Evolutionary conservation across 2,888 invertebrate species (phyloP), one percentile per base, ranked within the genome.

Genomic region (Luffia ferchaultella): DNA sequence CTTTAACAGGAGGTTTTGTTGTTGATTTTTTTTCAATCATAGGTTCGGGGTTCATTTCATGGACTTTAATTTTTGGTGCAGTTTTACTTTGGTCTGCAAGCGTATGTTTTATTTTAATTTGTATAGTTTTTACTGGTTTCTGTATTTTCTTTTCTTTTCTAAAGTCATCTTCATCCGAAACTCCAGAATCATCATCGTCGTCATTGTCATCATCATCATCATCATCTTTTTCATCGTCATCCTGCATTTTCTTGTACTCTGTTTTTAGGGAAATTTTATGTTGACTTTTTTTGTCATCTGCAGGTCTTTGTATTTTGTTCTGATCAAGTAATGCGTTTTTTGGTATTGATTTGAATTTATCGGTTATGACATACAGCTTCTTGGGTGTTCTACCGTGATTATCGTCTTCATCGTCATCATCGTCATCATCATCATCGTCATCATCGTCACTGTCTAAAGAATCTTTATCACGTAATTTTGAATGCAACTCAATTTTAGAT

Each of bases 321-420:
- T 48, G 2, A 42, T 3, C 16, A 40, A 40, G 9, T 12, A 9
- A 9, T 7, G 15, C 40, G 15, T 40, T 40, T 40, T 40, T 12
- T 9, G n/a, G n/a, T n/a, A n/a, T n/a, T n/a, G n/a, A n/a, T n/a
- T n/a, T n/a, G n/a, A n/a, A n/a, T n/a, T n/a, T n/a, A n/a, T n/a
- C n/a, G n/a, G n/a, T 46, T 46, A 15, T 46, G 18, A 2, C n/a
- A 2, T 1, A 46, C 19, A 18, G 19, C 20, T 12, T 46, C n/a
- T 18, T n/a, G 15, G 20, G 18, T 19, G 15, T 2, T 3, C n/a
- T 46, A 20, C n/a, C 40, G 20, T 20, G 1, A 12, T 9, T 12
- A 9, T 61, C 55, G 19, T 62, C 57, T 16, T 60, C 57, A 15
- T 61, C 59, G 1, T 62, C 57, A 7, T 60, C 57, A n/a, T 61